phyloP scores from a whole-genome alignment of 2,113 vertebrate genomes.

The Cyprinodon tularosa region DNA sequence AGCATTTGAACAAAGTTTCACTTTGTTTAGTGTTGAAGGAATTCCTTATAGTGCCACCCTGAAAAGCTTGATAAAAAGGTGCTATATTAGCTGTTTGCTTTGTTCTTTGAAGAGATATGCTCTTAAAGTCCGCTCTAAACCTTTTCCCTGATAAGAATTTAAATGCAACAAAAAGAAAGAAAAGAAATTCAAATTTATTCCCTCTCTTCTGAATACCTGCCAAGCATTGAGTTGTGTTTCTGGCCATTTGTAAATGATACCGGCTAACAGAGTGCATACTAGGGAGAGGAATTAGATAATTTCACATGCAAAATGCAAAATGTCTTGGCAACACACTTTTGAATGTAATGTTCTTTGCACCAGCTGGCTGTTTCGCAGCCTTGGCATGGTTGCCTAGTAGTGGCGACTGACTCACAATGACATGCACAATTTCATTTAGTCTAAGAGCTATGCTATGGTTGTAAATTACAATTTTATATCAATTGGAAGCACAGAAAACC shows the following conservation, averaged over 20 bases:
- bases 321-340: conserved; percentile 22
- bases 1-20: not conserved
- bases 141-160: not conserved
- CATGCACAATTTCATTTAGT: conserved; percentile 35
- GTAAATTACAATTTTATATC: not conserved
- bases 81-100: not conserved
- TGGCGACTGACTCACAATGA: conserved; percentile 16
- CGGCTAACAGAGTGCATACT: conserved; percentile 17
- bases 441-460: not conserved
- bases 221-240: conserved; percentile 1
- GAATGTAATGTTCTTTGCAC: conserved; percentile 46
- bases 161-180: not conserved
- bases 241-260: conserved; percentile 29
- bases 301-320: conserved; percentile 49
- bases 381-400: conserved; percentile 44
- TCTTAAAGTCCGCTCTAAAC: not conserved
- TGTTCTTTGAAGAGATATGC: not conserved
- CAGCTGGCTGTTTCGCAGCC: conserved; percentile 56
- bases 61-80: not conserved
- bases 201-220: not conserved
- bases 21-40: not conserved
- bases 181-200: not conserved
- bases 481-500: not conserved
- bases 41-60: not conserved
- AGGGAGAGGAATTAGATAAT: conserved; percentile 39